Conservation (phyloP, 2,113 vertebrate genomes). For the Ardeotis arabs region DNA sequence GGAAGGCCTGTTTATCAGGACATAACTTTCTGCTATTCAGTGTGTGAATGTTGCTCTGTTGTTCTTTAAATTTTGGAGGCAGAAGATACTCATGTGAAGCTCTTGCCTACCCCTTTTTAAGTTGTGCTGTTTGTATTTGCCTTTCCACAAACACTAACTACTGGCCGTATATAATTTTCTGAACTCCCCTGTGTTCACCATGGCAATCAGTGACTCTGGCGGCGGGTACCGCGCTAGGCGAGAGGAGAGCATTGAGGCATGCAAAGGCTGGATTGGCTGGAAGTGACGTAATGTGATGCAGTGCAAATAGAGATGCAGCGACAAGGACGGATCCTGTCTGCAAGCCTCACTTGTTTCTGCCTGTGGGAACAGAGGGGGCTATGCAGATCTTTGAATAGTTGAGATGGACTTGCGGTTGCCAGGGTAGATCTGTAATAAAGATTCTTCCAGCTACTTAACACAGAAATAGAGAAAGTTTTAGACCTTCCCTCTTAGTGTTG, state of each 20-base stretch:
- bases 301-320: slow-evolving; percentile 51
- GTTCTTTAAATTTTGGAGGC: background rate
- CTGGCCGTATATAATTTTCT: background rate
- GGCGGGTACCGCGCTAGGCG: background rate
- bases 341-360: background rate
- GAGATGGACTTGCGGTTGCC: background rate
- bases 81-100: background rate
- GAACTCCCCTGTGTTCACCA: background rate
- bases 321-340: background rate
- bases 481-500: background rate
- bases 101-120: background rate
- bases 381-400: background rate
- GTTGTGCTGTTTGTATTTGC: background rate
- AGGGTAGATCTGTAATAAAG: background rate
- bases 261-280: slow-evolving; percentile 60
- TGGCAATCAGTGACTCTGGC: background rate
- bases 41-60: background rate
- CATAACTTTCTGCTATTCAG: background rate
- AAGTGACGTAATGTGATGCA: slow-evolving; percentile 70
- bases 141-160: background rate
- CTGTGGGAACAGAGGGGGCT: background rate
- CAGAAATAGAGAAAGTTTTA: background rate
- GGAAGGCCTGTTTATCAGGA: background rate
- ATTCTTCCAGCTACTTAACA: background rate
- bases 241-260: slow-evolving; percentile 32